Evolutionary conservation across 2,888 invertebrate genomes (phyloP).

Genomic region (Protonemura montana): DNA sequence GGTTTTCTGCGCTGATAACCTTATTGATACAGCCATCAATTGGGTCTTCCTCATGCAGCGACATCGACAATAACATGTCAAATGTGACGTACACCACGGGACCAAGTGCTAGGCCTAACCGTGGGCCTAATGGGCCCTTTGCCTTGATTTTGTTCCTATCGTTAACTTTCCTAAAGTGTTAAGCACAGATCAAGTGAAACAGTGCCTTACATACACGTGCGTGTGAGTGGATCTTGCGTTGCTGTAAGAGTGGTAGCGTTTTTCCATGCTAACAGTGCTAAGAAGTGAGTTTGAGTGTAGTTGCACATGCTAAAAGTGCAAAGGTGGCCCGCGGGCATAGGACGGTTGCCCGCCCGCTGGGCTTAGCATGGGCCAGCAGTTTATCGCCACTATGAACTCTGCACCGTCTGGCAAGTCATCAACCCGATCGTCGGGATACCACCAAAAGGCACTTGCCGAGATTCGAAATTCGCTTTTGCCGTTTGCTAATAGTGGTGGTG

Average conservation of each 20-base stretch:
- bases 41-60: neutral
- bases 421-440: conserved; percentile 76
- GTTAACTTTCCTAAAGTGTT: neutral
- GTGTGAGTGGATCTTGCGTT: neutral
- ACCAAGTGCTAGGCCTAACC: neutral
- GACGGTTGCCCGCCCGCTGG: conserved; percentile 64
- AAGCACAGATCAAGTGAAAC: neutral
- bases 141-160: conserved; percentile 3
- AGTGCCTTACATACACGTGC: neutral
- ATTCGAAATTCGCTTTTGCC: conserved; percentile 84
- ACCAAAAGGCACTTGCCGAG: conserved; percentile 86
- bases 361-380: conserved; percentile 65
- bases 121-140: neutral
- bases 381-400: conserved; percentile 63
- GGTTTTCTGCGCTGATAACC: neutral
- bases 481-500: conserved; percentile 73
- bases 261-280: conserved; percentile 25
- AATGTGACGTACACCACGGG: neutral
- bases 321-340: conserved; percentile 51
- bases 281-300: conserved; percentile 43
- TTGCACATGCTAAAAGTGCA: conserved; percentile 48
- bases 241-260: neutral
- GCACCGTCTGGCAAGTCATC: conserved; percentile 65
- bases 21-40: neutral
- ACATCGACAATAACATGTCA: neutral